Evolutionary conservation across 2,113 vertebrate genomes (phyloP).

Genomic region (Eclectus roratus): DNA sequence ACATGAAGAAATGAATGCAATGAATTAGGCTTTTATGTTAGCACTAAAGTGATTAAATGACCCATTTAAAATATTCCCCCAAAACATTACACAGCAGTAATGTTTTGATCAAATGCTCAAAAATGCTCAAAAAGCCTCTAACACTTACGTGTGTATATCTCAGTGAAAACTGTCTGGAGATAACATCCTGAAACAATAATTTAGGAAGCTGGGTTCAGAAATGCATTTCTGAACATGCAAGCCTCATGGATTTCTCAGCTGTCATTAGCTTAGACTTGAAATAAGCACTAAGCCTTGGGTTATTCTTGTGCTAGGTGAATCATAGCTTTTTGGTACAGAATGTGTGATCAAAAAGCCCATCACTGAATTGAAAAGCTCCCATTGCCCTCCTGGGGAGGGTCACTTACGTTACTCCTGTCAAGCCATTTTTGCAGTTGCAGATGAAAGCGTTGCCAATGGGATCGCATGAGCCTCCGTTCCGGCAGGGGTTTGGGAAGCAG

Average conservation of each 20-base stretch:
- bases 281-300: background rate
- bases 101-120: too few relatives aligned
- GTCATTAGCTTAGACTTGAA: background rate
- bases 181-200: background rate
- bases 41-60: background rate
- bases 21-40: background rate
- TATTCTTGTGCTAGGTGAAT: background rate
- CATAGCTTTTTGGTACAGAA: background rate
- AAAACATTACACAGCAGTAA: background rate
- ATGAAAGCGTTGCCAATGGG: conserved; percentile 90
- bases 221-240: background rate
- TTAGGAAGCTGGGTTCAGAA: background rate
- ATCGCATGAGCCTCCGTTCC: conserved; percentile 88
- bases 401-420: conserved; percentile 91
- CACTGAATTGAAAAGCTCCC: background rate
- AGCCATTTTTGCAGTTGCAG: conserved; percentile 90
- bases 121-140: background rate
- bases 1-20: background rate
- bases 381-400: background rate
- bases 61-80: background rate
- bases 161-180: background rate
- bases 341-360: background rate
- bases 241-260: background rate
- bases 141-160: background rate
- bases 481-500: conserved; percentile 94